Conservation (phyloP, 2,797 vertebrate species). For the Diplodus sargus region DNA sequence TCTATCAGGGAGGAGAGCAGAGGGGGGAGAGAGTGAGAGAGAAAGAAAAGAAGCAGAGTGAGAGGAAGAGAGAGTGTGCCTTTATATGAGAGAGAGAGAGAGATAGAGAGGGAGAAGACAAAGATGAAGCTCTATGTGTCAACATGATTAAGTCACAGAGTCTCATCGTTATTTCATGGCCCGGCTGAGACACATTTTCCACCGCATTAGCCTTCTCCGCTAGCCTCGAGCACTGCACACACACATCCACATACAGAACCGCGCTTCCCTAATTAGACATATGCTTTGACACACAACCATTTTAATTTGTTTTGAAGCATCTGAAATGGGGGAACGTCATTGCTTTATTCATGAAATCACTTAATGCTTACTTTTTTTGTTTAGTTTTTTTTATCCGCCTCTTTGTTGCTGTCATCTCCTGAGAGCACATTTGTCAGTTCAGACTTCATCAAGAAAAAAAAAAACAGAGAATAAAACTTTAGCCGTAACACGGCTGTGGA, state of each 20-base stretch:
- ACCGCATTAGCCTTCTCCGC: conserved; percentile 80
- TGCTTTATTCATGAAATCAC: conserved; percentile 58
- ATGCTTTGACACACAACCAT: conserved; percentile 75
- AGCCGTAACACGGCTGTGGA: background rate
- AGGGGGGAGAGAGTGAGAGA: background rate
- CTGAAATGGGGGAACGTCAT: conserved; percentile 50
- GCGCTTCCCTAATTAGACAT: conserved; percentile 69
- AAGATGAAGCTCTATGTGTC: conserved; percentile 65
- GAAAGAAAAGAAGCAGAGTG: background rate
- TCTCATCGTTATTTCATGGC: conserved; percentile 82
- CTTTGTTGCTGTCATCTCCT: conserved; percentile 25
- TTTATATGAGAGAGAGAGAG: conserved; percentile 15
- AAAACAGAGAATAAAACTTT: background rate
- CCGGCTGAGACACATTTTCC: conserved; percentile 76
- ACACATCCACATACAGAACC: conserved; percentile 31
- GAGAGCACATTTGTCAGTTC: conserved; percentile 18
- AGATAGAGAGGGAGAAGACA: conserved; percentile 35
- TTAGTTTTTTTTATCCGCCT: background rate
- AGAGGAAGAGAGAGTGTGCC: background rate
- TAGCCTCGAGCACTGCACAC: conserved; percentile 74
- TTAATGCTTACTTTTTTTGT: conserved; percentile 13
- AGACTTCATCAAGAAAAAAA: conserved; percentile 11
- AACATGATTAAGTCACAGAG: conserved; percentile 82
- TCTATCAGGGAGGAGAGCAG: conserved; percentile 28
- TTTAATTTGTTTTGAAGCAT: conserved; percentile 76